Base-by-base conservation (phyloP, 1,140 invertebrate species). In the Laodelphax striatellus region DNA sequence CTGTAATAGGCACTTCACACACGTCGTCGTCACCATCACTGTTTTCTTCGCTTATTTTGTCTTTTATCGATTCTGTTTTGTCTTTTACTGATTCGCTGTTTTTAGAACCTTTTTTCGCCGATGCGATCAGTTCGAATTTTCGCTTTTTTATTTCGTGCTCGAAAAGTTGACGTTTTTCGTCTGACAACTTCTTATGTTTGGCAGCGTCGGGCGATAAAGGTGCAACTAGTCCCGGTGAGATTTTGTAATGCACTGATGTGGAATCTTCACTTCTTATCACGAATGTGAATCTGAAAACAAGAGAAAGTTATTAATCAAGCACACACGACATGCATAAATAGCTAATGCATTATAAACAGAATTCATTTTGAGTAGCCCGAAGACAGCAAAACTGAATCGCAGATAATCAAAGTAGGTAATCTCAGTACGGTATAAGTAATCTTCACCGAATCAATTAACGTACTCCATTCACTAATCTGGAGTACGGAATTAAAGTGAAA, bases 201-300 rank as follows among this genome's bases (percentile, higher is more conserved):
- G 66, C 66, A 46, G 57, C 62, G 61, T 72, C 70, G 14, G 73
- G 72, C 9, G 68, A 55, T 46, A 63, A 56, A 43, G 75, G 73
- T 59, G 72, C 72, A 5, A 68, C 55, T 17, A 77, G 66, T 16
- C 70, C 72, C 16, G 64, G 58, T 17, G 56, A 72, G 22, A 72
- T 63, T 62, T 67, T 73, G 38, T 76, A 75, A 50, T 70, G 70
- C 21, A 76, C 68, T 13, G 70, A 70, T 52, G 67, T 71, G 22
- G 70, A 70, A 22, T 76, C 73, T 3, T 67, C 69, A 24, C 70
- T 70, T 65, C 73, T 74, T 22, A 76, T 70, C 54, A 73, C 72
- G 24, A 77, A 66, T 53, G 69, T 73, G 21, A 77, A 62, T 56
- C 75, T 77, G 63, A 55, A 67, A 68, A 28, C 22, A 63, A 28